A percentile compares a stretch with the other conserved stretches of the same genome.
These are phyloP conservation scores for Drosophila nikananu DNA, from an alignment of 1,140 invertebrate genomes.

Conservation along the genomic window DNA sequence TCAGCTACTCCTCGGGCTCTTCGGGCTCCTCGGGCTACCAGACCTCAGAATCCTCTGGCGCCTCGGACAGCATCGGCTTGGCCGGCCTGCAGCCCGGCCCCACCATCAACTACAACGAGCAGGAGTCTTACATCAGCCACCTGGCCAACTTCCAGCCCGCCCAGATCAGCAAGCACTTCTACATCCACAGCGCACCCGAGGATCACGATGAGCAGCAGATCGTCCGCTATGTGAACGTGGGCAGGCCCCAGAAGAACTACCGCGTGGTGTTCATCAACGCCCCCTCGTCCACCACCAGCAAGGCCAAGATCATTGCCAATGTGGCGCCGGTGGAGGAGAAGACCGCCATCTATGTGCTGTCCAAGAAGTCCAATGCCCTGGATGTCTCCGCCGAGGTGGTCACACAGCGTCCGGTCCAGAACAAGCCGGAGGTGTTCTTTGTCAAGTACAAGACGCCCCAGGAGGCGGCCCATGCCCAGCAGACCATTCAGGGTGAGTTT, in stretches of 20 bases:
- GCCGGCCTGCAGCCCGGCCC: conserved; percentile 62
- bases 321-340: conserved; percentile 91
- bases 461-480: conserved; percentile 84
- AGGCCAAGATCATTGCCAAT: conserved; percentile 88
- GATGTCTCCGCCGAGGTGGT: conserved; percentile 78
- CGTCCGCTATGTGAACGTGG: conserved; percentile 85
- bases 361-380: conserved; percentile 87
- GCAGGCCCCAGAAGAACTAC: conserved; percentile 91
- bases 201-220: conserved; percentile 87
- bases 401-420: conserved; percentile 85
- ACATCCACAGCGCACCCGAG: conserved; percentile 90
- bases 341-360: conserved; percentile 93
- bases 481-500: conserved; percentile 77
- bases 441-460: conserved; percentile 91
- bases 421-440: conserved; percentile 91
- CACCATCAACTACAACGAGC: conserved; percentile 69
- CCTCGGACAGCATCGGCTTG: conserved; percentile 58
- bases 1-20: not conserved
- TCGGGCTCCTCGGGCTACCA: conserved; percentile 28
- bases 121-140: conserved; percentile 86
- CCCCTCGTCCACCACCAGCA: conserved; percentile 89
- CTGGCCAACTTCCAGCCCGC: conserved; percentile 86
- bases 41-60: not conserved
- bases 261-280: conserved; percentile 95
- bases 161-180: conserved; percentile 91